Percentiles rank a stretch among this genome's conserved stretches.
Evolutionary conservation across 2,113 vertebrate species (phyloP).

Genomic region (Trematocara marginatum): DNA sequence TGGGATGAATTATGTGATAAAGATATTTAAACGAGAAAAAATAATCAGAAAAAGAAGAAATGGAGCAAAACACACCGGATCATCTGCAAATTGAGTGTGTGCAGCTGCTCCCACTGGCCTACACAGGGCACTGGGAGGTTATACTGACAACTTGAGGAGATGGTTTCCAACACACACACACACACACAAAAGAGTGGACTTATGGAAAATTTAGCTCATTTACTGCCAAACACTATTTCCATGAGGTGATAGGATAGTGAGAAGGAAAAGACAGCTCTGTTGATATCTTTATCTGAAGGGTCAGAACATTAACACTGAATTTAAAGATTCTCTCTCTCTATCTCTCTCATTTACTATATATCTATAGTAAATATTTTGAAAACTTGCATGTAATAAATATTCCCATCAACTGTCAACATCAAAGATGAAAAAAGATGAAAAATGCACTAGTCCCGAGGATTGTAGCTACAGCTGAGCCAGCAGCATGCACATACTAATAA

Average conservation of each 20-base stretch:
- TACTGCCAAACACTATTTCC: neutral
- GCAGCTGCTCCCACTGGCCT: neutral
- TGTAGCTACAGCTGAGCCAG: neutral
- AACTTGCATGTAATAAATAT: neutral
- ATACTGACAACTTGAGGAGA: neutral
- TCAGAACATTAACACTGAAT: neutral
- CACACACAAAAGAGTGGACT: neutral
- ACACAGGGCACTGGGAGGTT: neutral
- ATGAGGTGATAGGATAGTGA: neutral
- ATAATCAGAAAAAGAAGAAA: neutral
- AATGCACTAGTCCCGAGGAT: neutral
- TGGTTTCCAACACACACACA: neutral
- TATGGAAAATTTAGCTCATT: neutral
- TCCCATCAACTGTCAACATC: neutral
- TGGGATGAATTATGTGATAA: neutral
- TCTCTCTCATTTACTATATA: no score
- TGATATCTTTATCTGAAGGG: neutral
- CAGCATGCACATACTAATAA: neutral
- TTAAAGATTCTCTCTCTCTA: neutral
- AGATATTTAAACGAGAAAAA: neutral
- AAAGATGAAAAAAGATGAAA: neutral
- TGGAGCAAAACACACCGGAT: neutral
- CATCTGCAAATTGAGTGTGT: neutral
- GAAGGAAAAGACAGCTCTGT: neutral
- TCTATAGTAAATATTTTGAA: conserved; percentile 9